These are phyloP conservation scores for Salmo trutta DNA, from an alignment of 2,797 vertebrate species.

Conservation along the genomic window DNA sequence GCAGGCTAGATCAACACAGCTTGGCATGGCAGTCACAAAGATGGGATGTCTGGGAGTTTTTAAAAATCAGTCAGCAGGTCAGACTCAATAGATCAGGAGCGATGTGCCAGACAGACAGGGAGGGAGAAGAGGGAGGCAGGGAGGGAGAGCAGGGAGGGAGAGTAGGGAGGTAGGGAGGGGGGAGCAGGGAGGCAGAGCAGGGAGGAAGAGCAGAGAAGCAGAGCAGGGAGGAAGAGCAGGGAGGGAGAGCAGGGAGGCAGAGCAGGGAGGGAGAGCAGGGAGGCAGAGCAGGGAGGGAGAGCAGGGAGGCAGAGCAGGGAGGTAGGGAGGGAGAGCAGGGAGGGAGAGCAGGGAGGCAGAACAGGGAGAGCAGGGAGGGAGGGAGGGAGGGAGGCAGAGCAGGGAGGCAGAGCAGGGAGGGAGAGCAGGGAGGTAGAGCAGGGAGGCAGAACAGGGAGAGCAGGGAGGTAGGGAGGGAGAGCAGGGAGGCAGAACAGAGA, in stretches of 20 bases:
- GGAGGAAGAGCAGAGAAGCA: background rate
- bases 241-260: background rate
- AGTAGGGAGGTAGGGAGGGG: background rate
- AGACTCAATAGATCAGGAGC: background rate
- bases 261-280: conserved; percentile 14
- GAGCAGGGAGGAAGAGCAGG: too few species aligned
- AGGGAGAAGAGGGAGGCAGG: background rate
- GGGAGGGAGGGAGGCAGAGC: too few species aligned
- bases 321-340: too few species aligned
- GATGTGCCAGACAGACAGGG: background rate
- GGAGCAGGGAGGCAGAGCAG: background rate
- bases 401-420: rapidly evolving
- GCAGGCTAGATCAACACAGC: background rate
- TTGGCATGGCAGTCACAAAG: background rate
- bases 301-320: too few species aligned
- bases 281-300: background rate
- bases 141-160: too few species aligned
- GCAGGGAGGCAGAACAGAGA: too few species aligned
- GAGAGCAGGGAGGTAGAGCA: too few species aligned
- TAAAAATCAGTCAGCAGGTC: background rate
- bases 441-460: rapidly evolving
- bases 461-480: rapidly evolving
- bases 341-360: too few species aligned
- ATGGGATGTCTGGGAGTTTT: background rate
- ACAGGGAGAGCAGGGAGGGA: rapidly evolving